Conservation (phyloP, 2,888 invertebrate species). For the Oligia fasciuncula region DNA sequence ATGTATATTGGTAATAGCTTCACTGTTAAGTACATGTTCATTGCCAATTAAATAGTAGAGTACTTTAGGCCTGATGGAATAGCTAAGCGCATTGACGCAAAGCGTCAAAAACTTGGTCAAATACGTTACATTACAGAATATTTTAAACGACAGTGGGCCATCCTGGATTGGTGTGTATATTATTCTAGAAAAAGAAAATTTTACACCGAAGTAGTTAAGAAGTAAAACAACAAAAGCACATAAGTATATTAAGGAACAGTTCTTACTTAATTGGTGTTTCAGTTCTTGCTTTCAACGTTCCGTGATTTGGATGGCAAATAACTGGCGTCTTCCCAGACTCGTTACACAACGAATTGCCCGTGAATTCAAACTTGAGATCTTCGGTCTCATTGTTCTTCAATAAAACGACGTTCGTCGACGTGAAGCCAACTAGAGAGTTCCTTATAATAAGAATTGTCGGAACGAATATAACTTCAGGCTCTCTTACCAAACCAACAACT, state of each 20-base stretch:
- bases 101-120: conserved; percentile 87
- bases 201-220: background rate
- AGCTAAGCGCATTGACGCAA: conserved; percentile 88
- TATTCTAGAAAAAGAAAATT: conserved; percentile 80
- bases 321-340: conserved; percentile 89
- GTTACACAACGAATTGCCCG: conserved; percentile 88
- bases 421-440: conserved; percentile 91
- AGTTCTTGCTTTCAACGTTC: conserved; percentile 84
- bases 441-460: conserved; percentile 90
- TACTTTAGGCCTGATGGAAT: conserved; percentile 87
- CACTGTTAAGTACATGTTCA: conserved; percentile 80
- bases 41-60: conserved; percentile 84
- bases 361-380: conserved; percentile 87
- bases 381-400: conserved; percentile 90
- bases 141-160: conserved; percentile 89
- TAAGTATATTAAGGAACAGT: background rate
- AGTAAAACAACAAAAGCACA: background rate
- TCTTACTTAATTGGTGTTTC: conserved; percentile 89
- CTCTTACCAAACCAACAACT: conserved; percentile 91
- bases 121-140: conserved; percentile 89
- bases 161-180: conserved; percentile 88
- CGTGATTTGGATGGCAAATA: conserved; percentile 86
- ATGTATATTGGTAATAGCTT: conserved; percentile 83
- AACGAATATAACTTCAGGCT: conserved; percentile 91
- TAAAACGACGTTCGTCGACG: conserved; percentile 80